Percentiles rank a stretch among this genome's conserved stretches.
Conservation (phyloP, 2,113 vertebrate genomes). For the Pomatorhinus ruficollis region DNA sequence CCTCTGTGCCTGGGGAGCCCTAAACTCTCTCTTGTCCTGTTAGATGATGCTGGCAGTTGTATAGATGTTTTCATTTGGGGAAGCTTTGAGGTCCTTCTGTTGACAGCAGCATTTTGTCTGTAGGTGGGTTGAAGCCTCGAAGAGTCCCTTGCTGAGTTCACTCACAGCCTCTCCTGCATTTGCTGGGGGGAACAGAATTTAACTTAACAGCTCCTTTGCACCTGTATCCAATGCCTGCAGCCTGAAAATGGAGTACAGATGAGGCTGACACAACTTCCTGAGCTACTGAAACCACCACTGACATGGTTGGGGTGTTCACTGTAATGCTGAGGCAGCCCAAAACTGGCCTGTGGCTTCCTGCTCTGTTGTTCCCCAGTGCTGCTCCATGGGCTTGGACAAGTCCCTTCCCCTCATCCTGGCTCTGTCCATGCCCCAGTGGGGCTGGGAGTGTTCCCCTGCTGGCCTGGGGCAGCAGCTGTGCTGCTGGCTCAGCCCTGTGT, state of each 20-base stretch:
- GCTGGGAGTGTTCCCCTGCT: background rate
- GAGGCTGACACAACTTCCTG: slow-evolving; percentile 12
- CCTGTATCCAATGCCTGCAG: background rate
- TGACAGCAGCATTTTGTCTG: background rate
- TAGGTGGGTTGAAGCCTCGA: background rate
- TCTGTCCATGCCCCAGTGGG: rapidly evolving
- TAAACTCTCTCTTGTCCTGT: background rate
- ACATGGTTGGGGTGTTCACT: background rate
- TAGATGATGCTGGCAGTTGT: background rate
- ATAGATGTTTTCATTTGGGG: rapidly evolving
- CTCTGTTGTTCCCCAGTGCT: background rate
- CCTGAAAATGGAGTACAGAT: background rate
- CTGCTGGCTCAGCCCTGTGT: background rate
- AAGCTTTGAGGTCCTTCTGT: background rate
- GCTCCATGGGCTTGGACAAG: background rate
- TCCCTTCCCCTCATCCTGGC: background rate
- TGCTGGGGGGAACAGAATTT: background rate
- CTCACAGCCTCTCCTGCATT: background rate
- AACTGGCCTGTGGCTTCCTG: background rate
- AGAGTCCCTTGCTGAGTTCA: background rate
- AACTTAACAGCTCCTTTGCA: background rate
- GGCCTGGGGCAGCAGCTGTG: background rate
- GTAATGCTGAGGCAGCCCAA: background rate
- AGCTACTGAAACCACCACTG: background rate
- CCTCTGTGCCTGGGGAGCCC: background rate